Conservation (phyloP, 1,140 invertebrate genomes). For the Leptinotarsa lineolata region DNA sequence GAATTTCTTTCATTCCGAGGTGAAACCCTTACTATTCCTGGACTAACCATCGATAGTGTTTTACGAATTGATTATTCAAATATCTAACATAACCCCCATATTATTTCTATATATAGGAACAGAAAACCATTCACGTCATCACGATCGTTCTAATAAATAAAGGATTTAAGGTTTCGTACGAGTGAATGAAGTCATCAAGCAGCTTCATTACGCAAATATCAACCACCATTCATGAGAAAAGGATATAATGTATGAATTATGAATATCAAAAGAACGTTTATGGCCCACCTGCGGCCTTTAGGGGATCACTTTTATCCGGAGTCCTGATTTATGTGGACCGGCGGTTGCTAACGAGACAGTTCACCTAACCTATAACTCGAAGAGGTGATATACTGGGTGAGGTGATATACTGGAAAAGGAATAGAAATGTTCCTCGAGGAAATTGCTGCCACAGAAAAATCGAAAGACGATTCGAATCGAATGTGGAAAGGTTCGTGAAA, state of each 20-base stretch:
- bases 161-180: neutral
- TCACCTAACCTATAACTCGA: constrained; percentile 38
- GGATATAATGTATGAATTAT: constrained; percentile 49
- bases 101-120: too few relatives aligned
- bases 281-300: constrained; percentile 53
- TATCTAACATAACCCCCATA: too few relatives aligned
- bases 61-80: too few relatives aligned
- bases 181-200: neutral
- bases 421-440: neutral
- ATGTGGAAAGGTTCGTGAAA: neutral
- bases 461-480: too few relatives aligned
- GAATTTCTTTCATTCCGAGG: too few relatives aligned
- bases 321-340: constrained; percentile 48
- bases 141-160: too few relatives aligned
- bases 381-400: constrained; percentile 41
- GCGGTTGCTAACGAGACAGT: constrained; percentile 49
- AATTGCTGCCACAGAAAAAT: neutral
- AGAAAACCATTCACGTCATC: too few relatives aligned
- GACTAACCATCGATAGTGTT: too few relatives aligned
- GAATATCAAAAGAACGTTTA: constrained; percentile 49
- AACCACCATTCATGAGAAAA: constrained; percentile 25
- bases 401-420: constrained; percentile 40
- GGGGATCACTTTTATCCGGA: constrained; percentile 36
- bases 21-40: too few relatives aligned
- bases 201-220: constrained; percentile 36